A percentile compares a stretch with the other conserved stretches of the same genome.
These are phyloP conservation scores for Urocyon cinereoargenteus DNA, from an alignment of 2,797 vertebrate genomes.

Conservation along the genomic window DNA sequence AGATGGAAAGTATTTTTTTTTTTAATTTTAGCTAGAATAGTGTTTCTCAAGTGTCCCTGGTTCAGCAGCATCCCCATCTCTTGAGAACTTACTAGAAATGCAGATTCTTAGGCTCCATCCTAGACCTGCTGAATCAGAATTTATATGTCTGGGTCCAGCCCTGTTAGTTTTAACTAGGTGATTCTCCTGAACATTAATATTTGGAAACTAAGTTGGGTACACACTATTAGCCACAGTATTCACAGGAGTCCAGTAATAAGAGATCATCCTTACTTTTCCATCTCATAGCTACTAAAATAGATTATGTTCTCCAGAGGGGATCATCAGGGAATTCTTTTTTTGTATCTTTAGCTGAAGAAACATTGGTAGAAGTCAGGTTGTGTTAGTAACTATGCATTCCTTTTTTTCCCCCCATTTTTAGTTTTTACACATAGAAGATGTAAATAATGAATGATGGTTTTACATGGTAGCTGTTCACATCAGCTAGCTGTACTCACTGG, in stretches of 20 bases:
- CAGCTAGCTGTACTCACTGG: not conserved
- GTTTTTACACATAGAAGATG: not conserved
- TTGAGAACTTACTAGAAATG: not conserved
- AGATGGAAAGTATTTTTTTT: not conserved
- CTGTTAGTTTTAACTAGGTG: not conserved
- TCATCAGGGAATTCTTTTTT: constrained; percentile 8
- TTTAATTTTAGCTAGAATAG: not conserved
- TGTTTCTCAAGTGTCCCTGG: not conserved
- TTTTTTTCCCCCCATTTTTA: not conserved
- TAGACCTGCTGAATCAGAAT: not conserved
- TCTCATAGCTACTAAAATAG: not conserved
- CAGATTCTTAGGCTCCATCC: not conserved
- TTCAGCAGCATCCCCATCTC: not conserved
- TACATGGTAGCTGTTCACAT: not conserved
- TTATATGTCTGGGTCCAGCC: not conserved
- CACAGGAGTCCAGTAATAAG: not conserved
- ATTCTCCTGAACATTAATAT: not conserved
- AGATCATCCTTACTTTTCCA: not conserved
- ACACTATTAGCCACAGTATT: not conserved
- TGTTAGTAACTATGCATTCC: not conserved
- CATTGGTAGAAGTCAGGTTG: not conserved
- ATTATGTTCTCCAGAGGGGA: not conserved
- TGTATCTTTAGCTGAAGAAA: constrained; percentile 17
- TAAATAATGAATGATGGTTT: not conserved
- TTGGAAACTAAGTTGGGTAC: not conserved